A percentile compares a stretch with the other conserved stretches of the same genome.
These are phyloP conservation scores for human (Homo sapiens) DNA, from an alignment of 2,113 vertebrate species.

Conservation along the genomic window GRCh38 chr4:141648001-141648500, in stretches of 20 bases:
- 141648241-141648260: not conserved
- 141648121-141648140: not conserved
- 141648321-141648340: not conserved
- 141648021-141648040: not conserved
- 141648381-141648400: constrained; percentile 38
- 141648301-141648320: not conserved
- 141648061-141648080: not conserved
- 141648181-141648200: not conserved
- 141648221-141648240: not conserved
- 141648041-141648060: not conserved
- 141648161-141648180: not conserved
- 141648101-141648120: not conserved
- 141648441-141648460: constrained; percentile 29
- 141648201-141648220: not conserved
- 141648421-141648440: not conserved
- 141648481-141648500: not conserved
- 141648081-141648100: not conserved
- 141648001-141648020: not conserved
- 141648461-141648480: not conserved
- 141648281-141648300: not conserved
- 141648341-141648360: not conserved
- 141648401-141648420: not conserved
- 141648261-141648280: not conserved
- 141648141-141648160: not conserved
- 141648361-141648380: not conserved